A percentile compares a stretch with the other conserved stretches of the same genome.
These are phyloP conservation scores for Homarus gammarus DNA, from an alignment of 2,888 invertebrate genomes.

Conservation along the genomic window DNA sequence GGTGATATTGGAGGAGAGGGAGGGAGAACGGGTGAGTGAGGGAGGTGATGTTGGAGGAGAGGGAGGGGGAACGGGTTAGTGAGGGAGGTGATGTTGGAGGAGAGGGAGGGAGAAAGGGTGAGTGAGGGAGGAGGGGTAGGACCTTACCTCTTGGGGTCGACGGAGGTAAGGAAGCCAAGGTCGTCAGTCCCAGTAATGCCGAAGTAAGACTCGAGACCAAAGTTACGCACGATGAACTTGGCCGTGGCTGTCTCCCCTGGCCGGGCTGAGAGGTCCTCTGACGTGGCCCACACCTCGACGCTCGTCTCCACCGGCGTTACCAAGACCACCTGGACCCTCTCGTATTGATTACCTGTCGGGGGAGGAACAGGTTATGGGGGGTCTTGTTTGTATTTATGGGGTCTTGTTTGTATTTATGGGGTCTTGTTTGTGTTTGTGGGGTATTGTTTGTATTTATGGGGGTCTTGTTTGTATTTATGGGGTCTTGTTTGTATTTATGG, in stretches of 20 bases:
- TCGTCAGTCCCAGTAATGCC: conserved; percentile 47
- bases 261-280: conserved; percentile 36
- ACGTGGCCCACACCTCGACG: conserved; percentile 43
- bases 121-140: not conserved
- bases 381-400: too few species aligned
- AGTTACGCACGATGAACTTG: conserved; percentile 38
- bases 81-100: not conserved
- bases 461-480: too few species aligned
- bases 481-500: too few species aligned
- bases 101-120: not conserved
- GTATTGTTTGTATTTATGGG: too few species aligned
- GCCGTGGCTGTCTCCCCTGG: conserved; percentile 31
- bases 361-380: too few species aligned
- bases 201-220: conserved; percentile 47
- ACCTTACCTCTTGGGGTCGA: conserved; percentile 25
- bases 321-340: conserved; percentile 16
- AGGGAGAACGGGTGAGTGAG: not conserved
- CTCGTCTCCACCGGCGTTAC: conserved; percentile 38
- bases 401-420: too few species aligned
- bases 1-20: conserved; percentile 1
- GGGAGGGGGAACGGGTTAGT: not conserved
- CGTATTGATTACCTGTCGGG: conserved; percentile 24
- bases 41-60: not conserved
- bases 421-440: too few species aligned
- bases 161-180: conserved; percentile 19